Evolutionary conservation across 2,797 vertebrate species (phyloP), one percentile per base, ranked within the genome.

Genomic region (Lateolabrax maculatus): DNA sequence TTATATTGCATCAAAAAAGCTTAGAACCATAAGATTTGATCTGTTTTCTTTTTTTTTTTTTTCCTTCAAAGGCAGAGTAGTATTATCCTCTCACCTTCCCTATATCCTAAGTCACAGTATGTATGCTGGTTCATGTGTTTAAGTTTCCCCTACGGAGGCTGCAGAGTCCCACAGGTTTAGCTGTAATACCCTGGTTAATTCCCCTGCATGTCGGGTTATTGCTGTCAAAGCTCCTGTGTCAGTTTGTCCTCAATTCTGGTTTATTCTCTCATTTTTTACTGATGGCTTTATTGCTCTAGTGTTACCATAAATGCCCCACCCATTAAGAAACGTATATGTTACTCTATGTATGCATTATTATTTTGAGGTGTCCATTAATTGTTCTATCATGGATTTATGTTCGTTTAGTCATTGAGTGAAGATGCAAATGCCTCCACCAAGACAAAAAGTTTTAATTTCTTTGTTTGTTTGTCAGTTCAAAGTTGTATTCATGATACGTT

Each of bases 131-230:
- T 58, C 66, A 51, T 71, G 61, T 81, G 87, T 86, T 78, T 67
- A 74, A 63, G 62, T 72, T 80, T 87, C 75, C 43, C 76, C 56
- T 57, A 56, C 4, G 12, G 83, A 84, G 56, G 84, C 78, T 75
- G 77, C 75, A 69, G 65, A 84, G 72, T 87, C 92, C 80, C 81
- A 51, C 89, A 89, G 90, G 87, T 93, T 94, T 91, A 92, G 81
- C 89, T 84, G 82, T 93, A 92, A 93, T 92, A 93, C 89, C 75
- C 79, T 43, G 37, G 51, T 80, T 92, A 94, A 93, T 90, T 88
- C 86, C 75, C 49, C 68, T 77, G 86, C 87, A 80, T 93, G 90
- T 91, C 58, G 48, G 68, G 86, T 94, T 91, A 91, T 93, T 92
- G 86, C 77, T 34, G 55, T 79, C 87, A 91, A 84, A 90, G 85